Percentiles rank a stretch among this genome's conserved stretches.
Conservation (phyloP, 2,888 invertebrate species). For the Bombylius major region DNA sequence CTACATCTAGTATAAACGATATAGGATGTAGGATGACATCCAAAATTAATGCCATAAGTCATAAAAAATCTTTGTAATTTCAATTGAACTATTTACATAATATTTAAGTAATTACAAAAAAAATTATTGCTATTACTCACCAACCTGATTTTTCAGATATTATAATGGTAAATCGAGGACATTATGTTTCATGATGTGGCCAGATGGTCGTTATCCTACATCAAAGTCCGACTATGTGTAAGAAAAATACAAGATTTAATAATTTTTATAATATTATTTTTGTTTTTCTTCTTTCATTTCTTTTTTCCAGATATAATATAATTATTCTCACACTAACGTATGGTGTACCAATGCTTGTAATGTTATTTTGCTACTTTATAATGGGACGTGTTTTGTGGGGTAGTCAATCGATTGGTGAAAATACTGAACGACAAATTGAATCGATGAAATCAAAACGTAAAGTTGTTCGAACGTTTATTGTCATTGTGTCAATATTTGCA, state of each 20-base stretch:
- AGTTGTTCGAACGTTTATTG: conserved; percentile 81
- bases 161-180: conserved; percentile 53
- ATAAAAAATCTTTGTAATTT: too few species aligned
- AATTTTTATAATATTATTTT: too few species aligned
- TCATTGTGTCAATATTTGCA: conserved; percentile 73
- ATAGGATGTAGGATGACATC: too few species aligned
- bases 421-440: conserved; percentile 71
- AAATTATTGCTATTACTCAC: too few species aligned
- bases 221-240: conserved; percentile 64
- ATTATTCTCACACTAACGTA: conserved; percentile 73
- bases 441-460: conserved; percentile 64
- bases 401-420: conserved; percentile 73
- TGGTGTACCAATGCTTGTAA: conserved; percentile 70
- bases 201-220: conserved; percentile 61
- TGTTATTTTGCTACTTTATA: conserved; percentile 69
- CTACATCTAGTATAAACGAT: too few species aligned
- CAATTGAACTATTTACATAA: too few species aligned
- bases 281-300: too few species aligned
- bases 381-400: conserved; percentile 82
- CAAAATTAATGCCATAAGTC: too few species aligned
- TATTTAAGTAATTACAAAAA: too few species aligned
- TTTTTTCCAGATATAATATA: conserved; percentile 62
- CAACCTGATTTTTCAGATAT: conserved; percentile 35
- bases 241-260: not conserved
- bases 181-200: conserved; percentile 71